phyloP scores from a whole-genome alignment of 1,140 invertebrate genomes.

The Ericerus pela region DNA sequence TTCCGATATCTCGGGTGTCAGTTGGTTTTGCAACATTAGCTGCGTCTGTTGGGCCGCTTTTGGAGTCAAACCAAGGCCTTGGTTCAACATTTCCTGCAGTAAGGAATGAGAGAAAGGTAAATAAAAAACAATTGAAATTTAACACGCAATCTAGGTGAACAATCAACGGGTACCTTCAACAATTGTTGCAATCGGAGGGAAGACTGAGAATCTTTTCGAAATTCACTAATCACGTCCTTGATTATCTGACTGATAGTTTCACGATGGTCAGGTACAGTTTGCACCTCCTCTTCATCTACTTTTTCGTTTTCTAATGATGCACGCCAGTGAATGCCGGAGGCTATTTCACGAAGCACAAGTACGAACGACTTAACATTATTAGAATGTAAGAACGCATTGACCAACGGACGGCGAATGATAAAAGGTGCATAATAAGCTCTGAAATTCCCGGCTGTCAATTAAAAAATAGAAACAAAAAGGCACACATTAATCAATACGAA shows the following conservation, averaged over 20 bases:
- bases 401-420: constrained; percentile 36
- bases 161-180: constrained; percentile 23
- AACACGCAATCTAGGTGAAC: not conserved
- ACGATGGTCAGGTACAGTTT: constrained; percentile 25
- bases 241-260: constrained; percentile 37
- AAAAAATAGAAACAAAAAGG: constrained; percentile 8
- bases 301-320: constrained; percentile 28
- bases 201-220: constrained; percentile 11
- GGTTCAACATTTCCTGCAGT: constrained; percentile 36
- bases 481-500: not conserved
- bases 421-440: constrained; percentile 35
- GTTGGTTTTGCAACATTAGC: constrained; percentile 37
- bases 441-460: constrained; percentile 17
- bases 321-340: constrained; percentile 31
- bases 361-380: constrained; percentile 41
- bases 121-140: not conserved
- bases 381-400: constrained; percentile 37
- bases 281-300: constrained; percentile 25
- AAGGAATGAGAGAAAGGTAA: not conserved
- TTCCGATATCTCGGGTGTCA: constrained; percentile 43
- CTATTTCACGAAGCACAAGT: constrained; percentile 33
- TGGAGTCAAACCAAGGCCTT: constrained; percentile 45
- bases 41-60: constrained; percentile 41
- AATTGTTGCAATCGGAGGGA: constrained; percentile 18
- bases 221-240: constrained; percentile 30